phyloP scores from a whole-genome alignment of 2,113 vertebrate species.

The Leptosomus discolor region DNA sequence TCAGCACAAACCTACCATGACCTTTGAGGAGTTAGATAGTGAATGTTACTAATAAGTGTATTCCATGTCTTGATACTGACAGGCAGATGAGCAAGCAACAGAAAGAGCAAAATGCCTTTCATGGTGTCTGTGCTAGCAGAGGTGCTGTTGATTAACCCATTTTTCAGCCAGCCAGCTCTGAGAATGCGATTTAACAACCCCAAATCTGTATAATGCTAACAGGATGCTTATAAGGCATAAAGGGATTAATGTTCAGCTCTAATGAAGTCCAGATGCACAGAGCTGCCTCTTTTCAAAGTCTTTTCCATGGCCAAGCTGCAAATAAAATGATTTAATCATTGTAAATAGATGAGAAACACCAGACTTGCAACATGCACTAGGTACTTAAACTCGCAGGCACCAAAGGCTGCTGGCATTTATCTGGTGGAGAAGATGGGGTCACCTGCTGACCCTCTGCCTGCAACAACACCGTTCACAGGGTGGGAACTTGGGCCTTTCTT shows the following conservation, averaged over 20 bases:
- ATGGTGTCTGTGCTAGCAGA: not conserved
- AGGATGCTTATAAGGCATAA: slow-evolving; percentile 50
- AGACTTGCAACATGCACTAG: not conserved
- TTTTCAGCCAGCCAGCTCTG: not conserved
- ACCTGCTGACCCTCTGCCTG: not conserved
- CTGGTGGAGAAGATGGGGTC: not conserved
- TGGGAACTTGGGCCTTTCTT: not conserved
- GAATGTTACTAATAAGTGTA: not conserved
- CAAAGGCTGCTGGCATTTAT: not conserved
- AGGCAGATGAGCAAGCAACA: not conserved
- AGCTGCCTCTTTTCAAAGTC: slow-evolving; percentile 33
- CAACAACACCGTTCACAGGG: not conserved
- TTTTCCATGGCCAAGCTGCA: slow-evolving; percentile 16
- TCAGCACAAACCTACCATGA: not conserved
- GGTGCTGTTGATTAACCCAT: not conserved
- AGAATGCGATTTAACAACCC: not conserved
- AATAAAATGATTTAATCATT: slow-evolving; percentile 7
- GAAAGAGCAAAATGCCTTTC: slow-evolving; percentile 10
- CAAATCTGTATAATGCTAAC: not conserved
- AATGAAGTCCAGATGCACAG: slow-evolving; percentile 64
- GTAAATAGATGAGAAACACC: not conserved
- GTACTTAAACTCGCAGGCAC: not conserved
- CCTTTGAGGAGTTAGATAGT: not conserved
- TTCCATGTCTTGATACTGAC: not conserved
- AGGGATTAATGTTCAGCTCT: slow-evolving; percentile 44